These are phyloP conservation scores for Phytoseiulus persimilis DNA, from an alignment of 2,888 invertebrate genomes.

Conservation along the genomic window DNA sequence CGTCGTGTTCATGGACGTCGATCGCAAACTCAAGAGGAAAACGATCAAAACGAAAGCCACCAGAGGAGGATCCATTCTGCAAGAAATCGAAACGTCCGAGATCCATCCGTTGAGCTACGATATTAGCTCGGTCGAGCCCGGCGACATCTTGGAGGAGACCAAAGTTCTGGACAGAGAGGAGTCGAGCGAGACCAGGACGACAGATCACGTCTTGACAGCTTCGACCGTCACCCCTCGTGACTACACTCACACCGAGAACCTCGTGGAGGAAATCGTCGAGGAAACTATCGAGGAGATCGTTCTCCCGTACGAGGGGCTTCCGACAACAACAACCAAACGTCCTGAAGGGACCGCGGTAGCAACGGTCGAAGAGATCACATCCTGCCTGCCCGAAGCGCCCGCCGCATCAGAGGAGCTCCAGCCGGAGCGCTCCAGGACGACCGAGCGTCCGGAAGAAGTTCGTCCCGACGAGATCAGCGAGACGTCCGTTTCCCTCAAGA, in stretches of 20 bases:
- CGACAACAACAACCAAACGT: not conserved
- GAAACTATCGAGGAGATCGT: slow-evolving; percentile 20
- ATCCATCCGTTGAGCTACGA: not conserved
- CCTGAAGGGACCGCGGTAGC: not conserved
- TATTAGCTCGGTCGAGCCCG: not conserved
- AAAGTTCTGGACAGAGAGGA: not conserved
- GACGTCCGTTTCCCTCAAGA: not conserved
- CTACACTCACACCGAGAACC: not conserved
- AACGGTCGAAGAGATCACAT: not conserved
- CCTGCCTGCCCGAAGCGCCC: not conserved
- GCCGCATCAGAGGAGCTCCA: not conserved
- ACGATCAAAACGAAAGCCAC: slow-evolving; percentile 10
- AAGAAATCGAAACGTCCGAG: not conserved
- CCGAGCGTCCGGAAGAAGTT: not conserved
- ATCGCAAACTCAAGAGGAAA: slow-evolving; percentile 15
- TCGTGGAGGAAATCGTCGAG: not conserved
- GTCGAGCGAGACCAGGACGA: not conserved
- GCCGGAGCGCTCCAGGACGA: no score
- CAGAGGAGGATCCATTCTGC: not conserved
- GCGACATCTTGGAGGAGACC: not conserved
- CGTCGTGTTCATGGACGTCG: not conserved
- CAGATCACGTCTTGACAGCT: not conserved
- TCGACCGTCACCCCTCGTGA: not conserved
- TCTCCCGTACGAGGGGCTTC: not conserved
- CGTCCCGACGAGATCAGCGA: not conserved